Evolutionary conservation across 2,888 invertebrate genomes (phyloP).

Genomic region (Melipona beecheii): DNA sequence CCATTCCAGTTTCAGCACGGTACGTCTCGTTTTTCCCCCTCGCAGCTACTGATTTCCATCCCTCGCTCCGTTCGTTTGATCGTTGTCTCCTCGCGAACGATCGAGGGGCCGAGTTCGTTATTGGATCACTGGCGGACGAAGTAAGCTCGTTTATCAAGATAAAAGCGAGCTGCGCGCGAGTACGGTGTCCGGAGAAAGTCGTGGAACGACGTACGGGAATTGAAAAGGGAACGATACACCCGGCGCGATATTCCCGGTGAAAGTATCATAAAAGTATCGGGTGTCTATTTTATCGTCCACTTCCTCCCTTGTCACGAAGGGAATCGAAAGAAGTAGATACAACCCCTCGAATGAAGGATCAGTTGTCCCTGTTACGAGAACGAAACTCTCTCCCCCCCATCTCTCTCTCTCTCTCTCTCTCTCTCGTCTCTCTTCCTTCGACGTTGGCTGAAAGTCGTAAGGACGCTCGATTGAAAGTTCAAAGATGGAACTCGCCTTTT

Average conservation of each 20-base stretch:
- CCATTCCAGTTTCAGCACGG: too few relatives aligned
- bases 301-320: slow-evolving; percentile 46
- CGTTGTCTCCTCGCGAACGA: not conserved
- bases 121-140: not conserved
- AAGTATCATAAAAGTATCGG: slow-evolving; percentile 69
- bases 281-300: slow-evolving; percentile 69
- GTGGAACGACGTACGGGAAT: slow-evolving; percentile 34
- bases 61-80: not conserved
- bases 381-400: not conserved
- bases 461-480: slow-evolving; percentile 52
- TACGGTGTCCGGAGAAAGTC: not conserved
- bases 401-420: not conserved
- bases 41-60: not conserved
- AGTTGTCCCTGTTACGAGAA: slow-evolving; percentile 46
- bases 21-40: too few relatives aligned
- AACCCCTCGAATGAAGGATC: slow-evolving; percentile 54
- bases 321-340: slow-evolving; percentile 65
- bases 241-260: slow-evolving; percentile 18
- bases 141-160: slow-evolving; percentile 18
- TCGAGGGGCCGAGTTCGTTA: slow-evolving; percentile 7
- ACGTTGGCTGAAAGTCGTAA: slow-evolving; percentile 9
- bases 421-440: not conserved
- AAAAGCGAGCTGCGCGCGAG: slow-evolving; percentile 21
- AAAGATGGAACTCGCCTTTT: slow-evolving; percentile 46
- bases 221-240: slow-evolving; percentile 42